Evolutionary conservation across 2,797 vertebrate species (phyloP).

Genomic region (Crocidura indochinensis): DNA sequence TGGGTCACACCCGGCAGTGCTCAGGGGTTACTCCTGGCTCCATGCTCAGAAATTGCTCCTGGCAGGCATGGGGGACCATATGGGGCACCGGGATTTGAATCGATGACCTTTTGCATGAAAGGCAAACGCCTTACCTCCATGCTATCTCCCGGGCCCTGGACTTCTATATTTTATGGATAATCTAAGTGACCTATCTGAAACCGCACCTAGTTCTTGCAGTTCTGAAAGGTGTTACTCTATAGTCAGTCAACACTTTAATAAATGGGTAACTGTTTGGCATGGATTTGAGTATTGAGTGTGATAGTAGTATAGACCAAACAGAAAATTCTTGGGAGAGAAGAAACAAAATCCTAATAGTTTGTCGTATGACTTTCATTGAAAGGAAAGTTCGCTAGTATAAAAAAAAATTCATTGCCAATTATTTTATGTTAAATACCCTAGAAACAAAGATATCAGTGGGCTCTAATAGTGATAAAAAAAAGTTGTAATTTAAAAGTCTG

Average conservation of each 20-base stretch:
- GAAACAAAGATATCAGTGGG: not conserved
- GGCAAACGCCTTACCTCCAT: too few species aligned
- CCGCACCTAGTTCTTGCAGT: not conserved
- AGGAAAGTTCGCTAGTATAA: not conserved
- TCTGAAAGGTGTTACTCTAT: not conserved
- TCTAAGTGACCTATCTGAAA: not conserved
- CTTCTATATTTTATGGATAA: not conserved
- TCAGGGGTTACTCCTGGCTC: too few species aligned
- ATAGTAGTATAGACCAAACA: not conserved
- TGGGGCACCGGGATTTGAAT: too few species aligned
- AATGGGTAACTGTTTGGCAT: constrained; percentile 32
- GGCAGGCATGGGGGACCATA: too few species aligned
- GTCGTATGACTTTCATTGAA: not conserved
- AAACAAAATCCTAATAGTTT: not conserved
- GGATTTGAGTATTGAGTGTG: not conserved
- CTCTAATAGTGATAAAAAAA: not conserved
- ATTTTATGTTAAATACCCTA: not conserved
- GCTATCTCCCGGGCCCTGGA: too few species aligned
- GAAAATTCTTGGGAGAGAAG: constrained; percentile 10
- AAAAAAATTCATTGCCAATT: not conserved
- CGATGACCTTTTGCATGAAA: too few species aligned
- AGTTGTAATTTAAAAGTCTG: constrained; percentile 30
- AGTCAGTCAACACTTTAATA: not conserved
- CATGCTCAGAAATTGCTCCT: too few species aligned
- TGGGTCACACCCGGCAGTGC: too few species aligned